Evolutionary conservation across 2,888 invertebrate species (phyloP), one percentile per base, ranked within the genome.

Genomic region (Gryllus longicercus): DNA sequence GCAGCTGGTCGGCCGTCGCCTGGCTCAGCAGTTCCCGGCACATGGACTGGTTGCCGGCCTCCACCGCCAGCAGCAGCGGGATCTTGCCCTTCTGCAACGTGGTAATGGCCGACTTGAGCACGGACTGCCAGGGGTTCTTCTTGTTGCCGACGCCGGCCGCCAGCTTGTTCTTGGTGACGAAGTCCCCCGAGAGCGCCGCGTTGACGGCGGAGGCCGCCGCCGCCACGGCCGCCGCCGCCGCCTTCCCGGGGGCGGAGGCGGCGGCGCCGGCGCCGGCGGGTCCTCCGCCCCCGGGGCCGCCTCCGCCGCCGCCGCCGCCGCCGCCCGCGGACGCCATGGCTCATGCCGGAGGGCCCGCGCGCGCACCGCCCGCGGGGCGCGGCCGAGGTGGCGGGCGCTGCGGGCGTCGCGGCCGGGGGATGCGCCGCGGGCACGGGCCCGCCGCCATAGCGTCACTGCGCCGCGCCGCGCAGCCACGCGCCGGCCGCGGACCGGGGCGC

Each of bases 41-140:
- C 92, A 98, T 97, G 83, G 96, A 95, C 88, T 96, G 94, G 89
- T 98, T 98, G 80, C 98, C 98, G 50, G 95, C 95, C 88, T 98
- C 97, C 84, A 97, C 95, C 80, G 98, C 97, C 87, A 96, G 90
- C 86, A 98, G 93, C 86, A 99, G 89, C 84, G 99, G 97, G 85
- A 98, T 94, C 89, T 95, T 96, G 83, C 97, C 97, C 88, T 94
- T 93, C 97, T 97, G 90, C 84, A 91, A 91, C 75, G 83, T 79
- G 21, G 78, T 77, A 51, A 83, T 76, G 38, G 82, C 83, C 38
- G 78, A 79, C 76, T 80, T 82, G 76, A 83, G 82, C 21, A 83
- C 81, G 18, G 78, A 51, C 38, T 84, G 83, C 79, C 82, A 83
- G 75, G 81, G 78, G 21, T 83, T 82, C 81, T 81, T 82, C 78